A percentile compares a stretch with the other conserved stretches of the same genome.
phyloP scores from a whole-genome alignment of 2,113 vertebrate genomes.

The Hippocampus zosterae region DNA sequence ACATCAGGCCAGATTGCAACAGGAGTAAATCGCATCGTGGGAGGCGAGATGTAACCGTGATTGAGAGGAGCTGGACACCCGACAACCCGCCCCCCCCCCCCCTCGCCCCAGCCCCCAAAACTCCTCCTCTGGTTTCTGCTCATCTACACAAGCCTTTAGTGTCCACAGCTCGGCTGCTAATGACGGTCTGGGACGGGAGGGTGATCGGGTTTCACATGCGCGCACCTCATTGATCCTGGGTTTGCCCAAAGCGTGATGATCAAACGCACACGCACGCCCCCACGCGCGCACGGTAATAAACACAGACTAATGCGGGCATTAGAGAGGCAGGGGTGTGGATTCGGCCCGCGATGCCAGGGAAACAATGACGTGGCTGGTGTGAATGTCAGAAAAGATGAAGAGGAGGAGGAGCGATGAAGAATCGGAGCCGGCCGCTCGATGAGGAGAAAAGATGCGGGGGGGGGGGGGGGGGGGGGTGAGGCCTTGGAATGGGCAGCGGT shows the following conservation, averaged over 20 bases:
- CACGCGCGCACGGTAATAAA: not conserved
- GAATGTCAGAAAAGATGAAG: constrained; percentile 31
- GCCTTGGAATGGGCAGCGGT: not conserved
- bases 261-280: not conserved
- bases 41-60: not conserved
- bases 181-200: constrained; percentile 48
- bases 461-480: constrained; percentile 15
- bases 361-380: constrained; percentile 45
- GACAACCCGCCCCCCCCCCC: not conserved
- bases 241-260: constrained; percentile 38
- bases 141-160: constrained; percentile 65
- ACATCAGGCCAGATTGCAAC: not conserved
- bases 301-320: constrained; percentile 18
- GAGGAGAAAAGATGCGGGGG: constrained; percentile 22
- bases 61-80: constrained; percentile 1
- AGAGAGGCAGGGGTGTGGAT: constrained; percentile 28
- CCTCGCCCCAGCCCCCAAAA: not conserved
- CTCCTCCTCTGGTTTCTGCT: constrained; percentile 59
- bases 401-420: constrained; percentile 33
- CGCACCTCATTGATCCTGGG: constrained; percentile 47
- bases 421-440: constrained; percentile 50
- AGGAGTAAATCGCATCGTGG: not conserved
- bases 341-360: not conserved
- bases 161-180: constrained; percentile 54
- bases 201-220: constrained; percentile 52